Conservation (phyloP, 2,113 vertebrate genomes). For the Otis tarda region DNA sequence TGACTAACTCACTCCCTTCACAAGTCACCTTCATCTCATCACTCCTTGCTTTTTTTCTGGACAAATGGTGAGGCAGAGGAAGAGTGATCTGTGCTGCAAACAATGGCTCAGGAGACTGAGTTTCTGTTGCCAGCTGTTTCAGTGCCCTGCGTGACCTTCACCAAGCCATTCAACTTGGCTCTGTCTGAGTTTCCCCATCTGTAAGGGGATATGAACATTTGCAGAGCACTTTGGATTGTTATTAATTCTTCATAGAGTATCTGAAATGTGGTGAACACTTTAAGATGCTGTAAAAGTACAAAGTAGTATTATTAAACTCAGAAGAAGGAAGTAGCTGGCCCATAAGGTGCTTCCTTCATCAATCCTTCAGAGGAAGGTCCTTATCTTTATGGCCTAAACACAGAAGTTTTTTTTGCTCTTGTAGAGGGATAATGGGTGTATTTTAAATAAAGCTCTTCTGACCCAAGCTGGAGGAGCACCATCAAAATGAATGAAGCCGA, state of each 20-base stretch:
- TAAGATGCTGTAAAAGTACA: constrained; percentile 50
- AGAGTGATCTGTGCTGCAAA: not conserved
- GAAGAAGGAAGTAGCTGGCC: constrained; percentile 12
- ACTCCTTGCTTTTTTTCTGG: not conserved
- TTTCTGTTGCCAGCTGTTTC: constrained; percentile 17
- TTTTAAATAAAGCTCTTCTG: constrained; percentile 12
- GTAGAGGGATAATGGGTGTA: not conserved
- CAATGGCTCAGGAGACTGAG: not conserved
- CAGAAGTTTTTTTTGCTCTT: not conserved
- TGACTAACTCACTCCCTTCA: not conserved
- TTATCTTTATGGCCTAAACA: constrained; percentile 29
- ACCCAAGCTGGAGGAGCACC: not conserved
- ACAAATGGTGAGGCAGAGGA: not conserved
- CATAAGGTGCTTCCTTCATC: not conserved
- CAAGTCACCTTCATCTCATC: not conserved
- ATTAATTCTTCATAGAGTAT: constrained; percentile 24
- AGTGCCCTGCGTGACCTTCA: constrained; percentile 1
- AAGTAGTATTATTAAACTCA: constrained; percentile 43
- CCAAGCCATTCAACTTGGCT: constrained; percentile 46
- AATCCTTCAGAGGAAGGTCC: constrained; percentile 1
- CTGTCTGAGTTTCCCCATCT: constrained; percentile 49
- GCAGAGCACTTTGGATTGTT: constrained; percentile 38
- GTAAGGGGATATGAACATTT: constrained; percentile 28
- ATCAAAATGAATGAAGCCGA: constrained; percentile 17
- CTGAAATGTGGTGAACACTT: constrained; percentile 42